Base-by-base conservation (phyloP, 2,113 vertebrate genomes). In the Chionis minor region DNA sequence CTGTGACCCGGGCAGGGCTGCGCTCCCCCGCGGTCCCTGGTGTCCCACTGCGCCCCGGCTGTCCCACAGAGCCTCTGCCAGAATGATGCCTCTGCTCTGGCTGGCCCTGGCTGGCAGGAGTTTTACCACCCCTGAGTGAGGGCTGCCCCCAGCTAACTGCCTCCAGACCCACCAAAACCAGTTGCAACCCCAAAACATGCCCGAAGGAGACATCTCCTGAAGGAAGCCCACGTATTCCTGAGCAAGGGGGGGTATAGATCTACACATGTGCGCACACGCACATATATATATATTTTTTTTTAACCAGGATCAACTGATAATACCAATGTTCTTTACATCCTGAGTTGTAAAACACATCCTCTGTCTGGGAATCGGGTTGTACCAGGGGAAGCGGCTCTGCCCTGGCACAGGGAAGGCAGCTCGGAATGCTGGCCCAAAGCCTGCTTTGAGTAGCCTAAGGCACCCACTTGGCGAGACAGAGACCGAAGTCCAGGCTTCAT, bases 361-460 rank as follows among this genome's bases (percentile, higher is more conserved):
- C 9, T 6, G 3, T 26, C 49, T 28, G 17, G 52, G n/a, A 45
- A 26, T 6, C 38, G 52, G 1, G 1, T 9, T 27, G 7, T 15
- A 5, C 14, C 9, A 17, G 49, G 67, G 61, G 61, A 45, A 30
- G 11, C 61, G 54, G 8, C 30, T 70, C 35, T 1, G 4, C 1
- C 4, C 12, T 1, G 5, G 27, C 27, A 7, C 0, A 1, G 56
- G 21, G 28, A 58, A 79, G 67, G 51, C 1, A 2, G 54, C 32
- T 71, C 1, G 0, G 9, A 1, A 1, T 38, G 47, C 54, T 49
- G 40, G 45, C 52, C 30, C n/a, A 10, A 11, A 47, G 45, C 61
- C 61, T 71, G 44, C 71, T 51, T 10, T n/a, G 44, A 65, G 81
- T 30, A 49, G 71, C 30, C n/a, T 14, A 20, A 61, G 12, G 63